Base-by-base conservation (phyloP, 2,888 invertebrate species). In the Aleiodes testaceus region DNA sequence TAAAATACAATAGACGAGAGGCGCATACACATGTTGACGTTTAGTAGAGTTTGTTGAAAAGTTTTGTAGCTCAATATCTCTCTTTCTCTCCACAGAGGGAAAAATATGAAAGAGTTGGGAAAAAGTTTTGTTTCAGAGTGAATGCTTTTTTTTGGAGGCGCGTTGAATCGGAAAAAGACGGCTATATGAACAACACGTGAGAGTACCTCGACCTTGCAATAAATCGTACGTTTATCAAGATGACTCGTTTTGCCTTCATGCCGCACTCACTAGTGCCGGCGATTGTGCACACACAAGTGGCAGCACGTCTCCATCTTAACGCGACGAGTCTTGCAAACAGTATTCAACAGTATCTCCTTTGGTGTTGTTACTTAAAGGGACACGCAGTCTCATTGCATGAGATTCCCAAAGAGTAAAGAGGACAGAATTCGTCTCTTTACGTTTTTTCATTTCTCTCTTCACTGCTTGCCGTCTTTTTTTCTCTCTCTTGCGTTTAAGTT, bases 171-270 rank as follows among this genome's bases (percentile, higher is more conserved):
- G 30, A 36, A 53, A 64, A 67, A 69, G 7, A 30, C 16, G 9
- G 65, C 52, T 36, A 49, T 26, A 59, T 22, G 65, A 72, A 49
- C 45, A 70, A 53, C 61, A 63, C 68, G 66, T 44, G 44, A 72
- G 45, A 49, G 18, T 18, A 45, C 20, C 70, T 73, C 73, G 74
- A 74, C 74, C 75, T 75, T 75, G 76, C 77, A 77, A 79, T 79
- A 79, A 79, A 79, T 79, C 74, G 72, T 71, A 45, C 72, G 61
- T 76, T 74, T 79, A 79, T 79, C 79, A 79, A 79, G 78, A 79
- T 79, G 77, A 79, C 78, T 78, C 75, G 73, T 72, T 69, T 72
- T 73, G 75, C 77, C 74, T 76, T 66, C 67, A 64, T 44, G 72
- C 69, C 68, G 71, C 63, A 72, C 71, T 49, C 44, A 70, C 36